Evolutionary conservation across 2,888 invertebrate species (phyloP).

Genomic region (Dicyrtomina minuta): DNA sequence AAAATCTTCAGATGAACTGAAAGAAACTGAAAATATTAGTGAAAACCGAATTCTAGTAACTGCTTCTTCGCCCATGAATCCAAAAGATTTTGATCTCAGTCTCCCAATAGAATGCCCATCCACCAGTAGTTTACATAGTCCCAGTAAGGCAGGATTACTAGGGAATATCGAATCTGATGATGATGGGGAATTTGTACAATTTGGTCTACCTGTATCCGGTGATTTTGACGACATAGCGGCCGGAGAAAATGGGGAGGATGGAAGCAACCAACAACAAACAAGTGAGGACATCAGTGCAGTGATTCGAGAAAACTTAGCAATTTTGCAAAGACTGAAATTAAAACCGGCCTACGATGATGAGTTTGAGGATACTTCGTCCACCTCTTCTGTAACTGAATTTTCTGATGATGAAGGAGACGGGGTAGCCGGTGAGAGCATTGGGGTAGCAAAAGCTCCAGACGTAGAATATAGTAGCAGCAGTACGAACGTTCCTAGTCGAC

Average conservation of each 20-base stretch:
- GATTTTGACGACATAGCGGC: background rate
- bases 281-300: slow-evolving; percentile 51
- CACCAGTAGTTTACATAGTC: background rate
- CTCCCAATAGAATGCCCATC: slow-evolving; percentile 7
- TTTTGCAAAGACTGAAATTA: slow-evolving; percentile 55
- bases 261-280: too few relatives aligned
- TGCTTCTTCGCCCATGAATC: background rate
- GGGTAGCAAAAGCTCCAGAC: background rate
- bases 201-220: background rate
- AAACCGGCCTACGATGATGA: slow-evolving; percentile 68
- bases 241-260: background rate
- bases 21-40: too few relatives aligned
- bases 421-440: background rate
- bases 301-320: slow-evolving; percentile 52
- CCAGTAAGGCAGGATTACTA: too few relatives aligned
- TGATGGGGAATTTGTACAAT: too few relatives aligned
- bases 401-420: slow-evolving; percentile 34
- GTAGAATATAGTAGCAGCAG: background rate
- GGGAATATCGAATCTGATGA: too few relatives aligned
- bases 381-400: slow-evolving; percentile 40
- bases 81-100: slow-evolving; percentile 28
- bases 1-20: too few relatives aligned
- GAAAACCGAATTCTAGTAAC: too few relatives aligned
- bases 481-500: background rate
- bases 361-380: slow-evolving; percentile 63